phyloP scores from a whole-genome alignment of 2,888 invertebrate genomes.

The Campopleginae sp. region DNA sequence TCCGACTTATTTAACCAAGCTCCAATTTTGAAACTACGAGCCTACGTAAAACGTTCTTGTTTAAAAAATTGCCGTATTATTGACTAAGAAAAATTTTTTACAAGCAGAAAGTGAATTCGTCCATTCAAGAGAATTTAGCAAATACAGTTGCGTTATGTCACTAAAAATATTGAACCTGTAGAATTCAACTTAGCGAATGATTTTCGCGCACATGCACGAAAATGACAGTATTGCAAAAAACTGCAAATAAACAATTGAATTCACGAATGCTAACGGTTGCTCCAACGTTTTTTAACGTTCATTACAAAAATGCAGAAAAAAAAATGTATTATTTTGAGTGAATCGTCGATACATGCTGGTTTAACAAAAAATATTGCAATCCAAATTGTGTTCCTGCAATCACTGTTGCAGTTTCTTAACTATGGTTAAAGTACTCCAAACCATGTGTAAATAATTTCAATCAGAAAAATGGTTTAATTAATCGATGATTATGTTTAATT shows the following conservation, averaged over 20 bases:
- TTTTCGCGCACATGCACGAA: background rate
- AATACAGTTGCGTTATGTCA: background rate
- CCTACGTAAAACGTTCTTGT: background rate
- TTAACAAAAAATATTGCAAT: background rate
- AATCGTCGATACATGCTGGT: background rate
- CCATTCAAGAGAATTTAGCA: background rate
- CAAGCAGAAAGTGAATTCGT: background rate
- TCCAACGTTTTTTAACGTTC: background rate
- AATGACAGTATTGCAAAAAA: constrained; percentile 14
- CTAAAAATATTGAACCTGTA: background rate
- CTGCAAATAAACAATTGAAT: background rate
- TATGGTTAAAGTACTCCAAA: background rate
- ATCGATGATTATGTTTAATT: background rate
- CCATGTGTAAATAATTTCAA: background rate
- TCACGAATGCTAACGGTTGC: background rate
- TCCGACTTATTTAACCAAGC: constrained; percentile 22
- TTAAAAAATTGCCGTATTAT: background rate
- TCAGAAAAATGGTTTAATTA: background rate
- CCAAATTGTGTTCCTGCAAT: background rate
- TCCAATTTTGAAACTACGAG: constrained; percentile 18
- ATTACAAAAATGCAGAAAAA: background rate
- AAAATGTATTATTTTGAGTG: background rate
- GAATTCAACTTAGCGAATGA: background rate
- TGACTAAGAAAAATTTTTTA: too few relatives aligned
- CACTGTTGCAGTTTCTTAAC: background rate